Evolutionary conservation across 2,113 vertebrate species (phyloP), one percentile per base, ranked within the genome.

Genomic region (Bufo bufo): DNA sequence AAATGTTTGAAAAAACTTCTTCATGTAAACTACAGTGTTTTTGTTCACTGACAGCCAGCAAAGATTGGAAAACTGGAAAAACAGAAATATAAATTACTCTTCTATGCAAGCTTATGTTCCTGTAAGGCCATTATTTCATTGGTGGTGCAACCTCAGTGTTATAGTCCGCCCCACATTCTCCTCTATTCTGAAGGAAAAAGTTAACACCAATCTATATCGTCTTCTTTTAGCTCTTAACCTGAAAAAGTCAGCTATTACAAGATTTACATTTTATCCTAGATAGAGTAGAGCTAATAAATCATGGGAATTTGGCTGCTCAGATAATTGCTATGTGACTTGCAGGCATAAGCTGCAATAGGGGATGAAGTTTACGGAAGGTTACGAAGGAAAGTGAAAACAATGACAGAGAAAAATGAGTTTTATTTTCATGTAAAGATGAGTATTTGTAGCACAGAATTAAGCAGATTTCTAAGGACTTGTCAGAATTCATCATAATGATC

Each of bases 241-340:
- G 90, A 93, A 95, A 96, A 95, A 94, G 94, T 95, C 93, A 93
- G 91, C 92, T 93, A 93, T 96, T 95, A 94, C 89, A 91, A 93
- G 91, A 95, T 96, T 95, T 95, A 94, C 93, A 95, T 95, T 95
- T 95, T 94, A 93, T 94, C 90, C 85, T 52, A 71, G 90, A 91
- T 93, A 91, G 91, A 95, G 94, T 92, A 93, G 94, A 94, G 91
- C 93, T 89, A 93, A 95, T 95, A 94, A 93, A 96, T 96, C 94
- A 95, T 89, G 9, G 17, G 71, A 89, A 17, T 93, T 94, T 92
- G 89, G 56, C 90, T 92, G 86, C 89, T 93, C 78, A 23, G 91
- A 94, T 95, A 96, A 96, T 96, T 95, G 93, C 90, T 89, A 20
- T 89, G 77, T 77, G 90, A 92, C 90, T 90, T 89, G 90, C 20